Evolutionary conservation across 2,888 invertebrate genomes (phyloP).

Genomic region (Drosophila anomelani): DNA sequence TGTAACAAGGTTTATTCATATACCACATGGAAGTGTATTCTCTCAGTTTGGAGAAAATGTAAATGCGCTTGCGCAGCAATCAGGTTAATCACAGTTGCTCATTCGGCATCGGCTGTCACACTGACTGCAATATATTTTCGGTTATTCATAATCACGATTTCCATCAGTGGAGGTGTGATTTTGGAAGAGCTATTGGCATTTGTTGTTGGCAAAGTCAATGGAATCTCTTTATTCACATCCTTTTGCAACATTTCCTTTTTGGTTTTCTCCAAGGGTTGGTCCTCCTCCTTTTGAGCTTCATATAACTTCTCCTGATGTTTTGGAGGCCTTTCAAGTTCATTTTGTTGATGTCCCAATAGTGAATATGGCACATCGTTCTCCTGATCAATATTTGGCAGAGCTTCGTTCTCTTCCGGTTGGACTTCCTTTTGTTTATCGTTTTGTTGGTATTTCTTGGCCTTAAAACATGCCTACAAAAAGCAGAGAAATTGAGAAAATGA

Average conservation of each 20-base stretch:
- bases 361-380: not conserved
- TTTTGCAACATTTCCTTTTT: too few species aligned
- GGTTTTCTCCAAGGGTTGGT: not conserved
- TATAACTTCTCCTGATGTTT: not conserved
- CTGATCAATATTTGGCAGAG: too few species aligned
- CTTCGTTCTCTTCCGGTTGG: not conserved
- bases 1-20: not conserved
- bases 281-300: not conserved
- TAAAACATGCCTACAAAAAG: slow-evolving; percentile 45
- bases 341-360: not conserved
- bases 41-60: not conserved
- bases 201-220: not conserved
- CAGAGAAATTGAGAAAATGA: not conserved
- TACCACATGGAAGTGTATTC: not conserved
- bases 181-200: not conserved
- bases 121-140: slow-evolving; percentile 61
- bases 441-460: not conserved
- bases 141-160: slow-evolving; percentile 53
- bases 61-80: not conserved
- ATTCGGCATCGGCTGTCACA: slow-evolving; percentile 46
- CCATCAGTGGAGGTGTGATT: slow-evolving; percentile 58
- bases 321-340: not conserved
- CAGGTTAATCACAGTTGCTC: not conserved
- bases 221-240: not conserved
- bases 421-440: not conserved